These are phyloP conservation scores for Agapornis canus DNA, from an alignment of 2,797 vertebrate species.

Conservation along the genomic window DNA sequence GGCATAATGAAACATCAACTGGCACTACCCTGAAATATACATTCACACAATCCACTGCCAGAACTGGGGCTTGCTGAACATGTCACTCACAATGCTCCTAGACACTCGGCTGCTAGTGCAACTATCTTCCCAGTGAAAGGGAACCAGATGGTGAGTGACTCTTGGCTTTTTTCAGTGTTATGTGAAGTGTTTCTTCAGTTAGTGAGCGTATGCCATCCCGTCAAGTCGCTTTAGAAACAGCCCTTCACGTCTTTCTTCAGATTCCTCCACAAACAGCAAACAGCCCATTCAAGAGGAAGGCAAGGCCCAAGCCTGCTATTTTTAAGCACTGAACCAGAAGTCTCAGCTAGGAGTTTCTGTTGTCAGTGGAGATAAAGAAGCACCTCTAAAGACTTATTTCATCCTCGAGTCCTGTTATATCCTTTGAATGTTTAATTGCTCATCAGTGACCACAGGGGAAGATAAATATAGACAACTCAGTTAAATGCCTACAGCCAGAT, in stretches of 20 bases:
- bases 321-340: neutral
- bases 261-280: neutral
- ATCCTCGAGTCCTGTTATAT: neutral
- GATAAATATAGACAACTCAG: neutral
- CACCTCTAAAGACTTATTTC: neutral
- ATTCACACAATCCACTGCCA: constrained; percentile 32
- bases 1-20: constrained; percentile 35
- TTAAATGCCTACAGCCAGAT: neutral
- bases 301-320: neutral
- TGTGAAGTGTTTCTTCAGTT: constrained; percentile 52
- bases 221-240: constrained; percentile 15
- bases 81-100: constrained; percentile 36
- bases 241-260: neutral
- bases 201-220: neutral
- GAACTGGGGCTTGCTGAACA: constrained; percentile 27
- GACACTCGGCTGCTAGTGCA: constrained; percentile 23
- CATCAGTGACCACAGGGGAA: neutral
- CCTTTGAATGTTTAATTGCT: neutral
- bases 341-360: neutral
- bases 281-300: neutral
- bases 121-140: neutral
- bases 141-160: constrained; percentile 53
- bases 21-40: constrained; percentile 43
- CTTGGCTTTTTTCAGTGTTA: constrained; percentile 33
- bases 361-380: neutral